A percentile compares a stretch with the other conserved stretches of the same genome.
Evolutionary conservation across 2,113 vertebrate species (phyloP).

Genomic region (Machaerirhynchus nigripectus): DNA sequence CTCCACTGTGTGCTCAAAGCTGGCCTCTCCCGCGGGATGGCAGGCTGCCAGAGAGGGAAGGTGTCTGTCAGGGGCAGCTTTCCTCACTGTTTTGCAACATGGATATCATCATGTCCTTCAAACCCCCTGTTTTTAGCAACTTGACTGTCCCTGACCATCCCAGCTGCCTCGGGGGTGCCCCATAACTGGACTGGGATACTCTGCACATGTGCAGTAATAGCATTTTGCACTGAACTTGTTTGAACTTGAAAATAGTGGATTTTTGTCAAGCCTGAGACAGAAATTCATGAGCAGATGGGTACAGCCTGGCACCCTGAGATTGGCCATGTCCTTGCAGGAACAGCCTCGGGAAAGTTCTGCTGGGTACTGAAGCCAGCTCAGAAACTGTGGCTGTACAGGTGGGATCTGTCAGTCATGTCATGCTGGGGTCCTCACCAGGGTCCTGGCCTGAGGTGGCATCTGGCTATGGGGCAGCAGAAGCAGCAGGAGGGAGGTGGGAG

Average conservation of each 20-base stretch:
- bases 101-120: background rate
- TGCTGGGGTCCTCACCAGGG: background rate
- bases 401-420: background rate
- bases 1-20: constrained; percentile 77
- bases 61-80: background rate
- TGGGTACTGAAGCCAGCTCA: background rate
- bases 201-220: background rate
- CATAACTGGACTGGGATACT: background rate
- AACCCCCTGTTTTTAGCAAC: background rate
- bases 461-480: background rate
- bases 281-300: background rate
- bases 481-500: background rate
- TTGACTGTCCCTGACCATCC: background rate
- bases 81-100: background rate
- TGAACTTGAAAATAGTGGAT: background rate
- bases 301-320: background rate
- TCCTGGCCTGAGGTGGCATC: background rate
- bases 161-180: background rate
- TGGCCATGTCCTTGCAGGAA: background rate
- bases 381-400: background rate
- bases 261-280: background rate
- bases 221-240: background rate
- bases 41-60: constrained; percentile 56
- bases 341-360: background rate
- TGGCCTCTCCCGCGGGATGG: background rate